phyloP scores from a whole-genome alignment of 2,797 vertebrate species.

The Eidolon dupreanum region DNA sequence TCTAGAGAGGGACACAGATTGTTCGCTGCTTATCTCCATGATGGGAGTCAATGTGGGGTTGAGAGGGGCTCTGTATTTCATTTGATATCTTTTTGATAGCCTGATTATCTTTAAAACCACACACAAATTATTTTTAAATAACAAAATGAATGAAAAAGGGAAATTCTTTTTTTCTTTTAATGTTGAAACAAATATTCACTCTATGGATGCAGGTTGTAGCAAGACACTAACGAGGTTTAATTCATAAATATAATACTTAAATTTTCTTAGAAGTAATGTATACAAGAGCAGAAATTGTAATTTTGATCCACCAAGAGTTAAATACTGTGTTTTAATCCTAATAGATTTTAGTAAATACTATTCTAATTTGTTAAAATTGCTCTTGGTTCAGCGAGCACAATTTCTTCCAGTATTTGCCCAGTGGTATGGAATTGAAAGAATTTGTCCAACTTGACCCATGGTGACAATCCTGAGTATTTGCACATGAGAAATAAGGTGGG shows the following conservation, averaged over 20 bases:
- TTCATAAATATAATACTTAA: neutral
- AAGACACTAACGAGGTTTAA: neutral
- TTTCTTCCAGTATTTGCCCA: constrained; percentile 8
- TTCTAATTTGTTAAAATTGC: neutral
- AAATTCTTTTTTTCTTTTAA: neutral
- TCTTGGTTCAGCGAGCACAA: neutral
- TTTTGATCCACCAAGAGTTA: neutral
- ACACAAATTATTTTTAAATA: neutral
- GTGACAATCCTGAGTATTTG: neutral
- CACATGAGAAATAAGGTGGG: neutral
- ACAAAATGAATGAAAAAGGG: neutral
- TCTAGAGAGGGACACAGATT: neutral
- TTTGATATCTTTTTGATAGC: neutral
- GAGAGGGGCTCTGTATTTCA: neutral
- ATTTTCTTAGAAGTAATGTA: neutral
- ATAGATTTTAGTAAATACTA: neutral
- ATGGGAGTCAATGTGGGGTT: neutral
- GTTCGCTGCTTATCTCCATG: neutral
- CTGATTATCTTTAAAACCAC: neutral
- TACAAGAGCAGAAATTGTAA: neutral
- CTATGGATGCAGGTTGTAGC: neutral
- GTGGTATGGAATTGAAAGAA: neutral
- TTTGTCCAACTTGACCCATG: neutral
- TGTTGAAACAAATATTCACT: neutral
- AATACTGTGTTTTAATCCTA: neutral